Evolutionary conservation across 2,113 vertebrate genomes (phyloP).

Genomic region (Ovibos moschatus): DNA sequence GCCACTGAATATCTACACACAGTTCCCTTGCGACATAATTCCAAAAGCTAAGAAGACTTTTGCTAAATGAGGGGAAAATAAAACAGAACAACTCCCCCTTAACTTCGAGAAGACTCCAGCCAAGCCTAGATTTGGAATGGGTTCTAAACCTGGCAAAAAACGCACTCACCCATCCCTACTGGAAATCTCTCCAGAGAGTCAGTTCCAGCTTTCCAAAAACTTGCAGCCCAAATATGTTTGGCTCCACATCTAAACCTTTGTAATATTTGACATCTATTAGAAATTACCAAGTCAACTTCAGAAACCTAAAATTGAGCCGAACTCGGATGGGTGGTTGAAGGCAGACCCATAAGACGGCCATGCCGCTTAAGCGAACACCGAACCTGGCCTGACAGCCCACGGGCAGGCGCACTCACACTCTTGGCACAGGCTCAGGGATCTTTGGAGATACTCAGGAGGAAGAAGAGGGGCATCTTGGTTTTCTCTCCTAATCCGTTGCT

Average conservation of each 20-base stretch:
- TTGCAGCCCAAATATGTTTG: conserved; percentile 47
- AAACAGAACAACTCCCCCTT: conserved; percentile 15
- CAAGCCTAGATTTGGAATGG: conserved; percentile 55
- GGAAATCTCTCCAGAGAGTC: conserved; percentile 62
- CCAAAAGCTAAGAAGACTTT: conserved; percentile 46
- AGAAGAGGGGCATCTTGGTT: conserved; percentile 11
- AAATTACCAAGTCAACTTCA: conserved; percentile 49
- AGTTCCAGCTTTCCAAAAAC: conserved; percentile 62
- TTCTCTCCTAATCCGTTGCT: conserved; percentile 61
- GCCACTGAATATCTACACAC: neutral
- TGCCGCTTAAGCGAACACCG: neutral
- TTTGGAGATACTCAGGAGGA: conserved; percentile 31
- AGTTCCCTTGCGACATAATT: conserved; percentile 10
- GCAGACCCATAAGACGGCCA: neutral
- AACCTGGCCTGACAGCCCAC: neutral
- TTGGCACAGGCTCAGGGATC: conserved; percentile 40
- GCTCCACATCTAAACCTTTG: conserved; percentile 58
- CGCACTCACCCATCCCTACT: conserved; percentile 34
- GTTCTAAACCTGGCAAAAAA: conserved; percentile 58
- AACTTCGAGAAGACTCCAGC: neutral
- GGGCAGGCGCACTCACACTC: neutral
- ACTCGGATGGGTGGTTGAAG: neutral
- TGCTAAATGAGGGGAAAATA: conserved; percentile 63
- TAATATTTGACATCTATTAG: conserved; percentile 65
- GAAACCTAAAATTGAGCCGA: conserved; percentile 12